Conservation (phyloP, 2,797 vertebrate genomes). For the Graptemys geographica region DNA sequence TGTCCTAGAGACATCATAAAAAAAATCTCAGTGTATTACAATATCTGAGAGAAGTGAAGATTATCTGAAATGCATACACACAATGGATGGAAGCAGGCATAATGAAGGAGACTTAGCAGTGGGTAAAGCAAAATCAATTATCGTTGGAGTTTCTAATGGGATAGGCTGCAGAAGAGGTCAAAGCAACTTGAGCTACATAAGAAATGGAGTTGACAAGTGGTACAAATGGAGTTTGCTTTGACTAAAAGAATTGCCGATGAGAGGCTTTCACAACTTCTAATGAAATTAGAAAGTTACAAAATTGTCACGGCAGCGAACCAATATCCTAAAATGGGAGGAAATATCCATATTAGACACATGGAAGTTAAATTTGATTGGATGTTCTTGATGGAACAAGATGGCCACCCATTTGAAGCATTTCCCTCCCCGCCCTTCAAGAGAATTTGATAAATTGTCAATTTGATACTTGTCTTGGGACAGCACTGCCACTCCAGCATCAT, state of each 20-base stretch:
- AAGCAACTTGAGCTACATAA: not conserved
- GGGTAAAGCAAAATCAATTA: not conserved
- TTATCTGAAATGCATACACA: not conserved
- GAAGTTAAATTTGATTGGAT: not conserved
- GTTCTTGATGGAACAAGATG: not conserved
- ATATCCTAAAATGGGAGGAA: not conserved
- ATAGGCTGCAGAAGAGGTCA: not conserved
- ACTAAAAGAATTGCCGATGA: not conserved
- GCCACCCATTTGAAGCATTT: not conserved
- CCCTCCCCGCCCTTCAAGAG: not conserved
- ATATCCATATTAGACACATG: not conserved
- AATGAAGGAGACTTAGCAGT: not conserved
- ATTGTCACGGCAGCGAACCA: not conserved
- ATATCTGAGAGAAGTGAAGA: not conserved
- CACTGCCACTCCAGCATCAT: not conserved
- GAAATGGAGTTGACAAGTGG: not conserved
- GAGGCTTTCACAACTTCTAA: not conserved
- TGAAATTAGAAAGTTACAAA: not conserved
- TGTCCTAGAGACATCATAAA: rapidly evolving
- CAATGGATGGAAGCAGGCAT: not conserved
- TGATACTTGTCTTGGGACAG: not conserved
- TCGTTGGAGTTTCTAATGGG: not conserved
- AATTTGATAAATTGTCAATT: not conserved
- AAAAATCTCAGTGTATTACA: not conserved
- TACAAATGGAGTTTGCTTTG: not conserved